Percentiles rank a stretch among this genome's conserved stretches.
Evolutionary conservation across 1,140 invertebrate species (phyloP).

Genomic region (Rhopalosiphum padi): DNA sequence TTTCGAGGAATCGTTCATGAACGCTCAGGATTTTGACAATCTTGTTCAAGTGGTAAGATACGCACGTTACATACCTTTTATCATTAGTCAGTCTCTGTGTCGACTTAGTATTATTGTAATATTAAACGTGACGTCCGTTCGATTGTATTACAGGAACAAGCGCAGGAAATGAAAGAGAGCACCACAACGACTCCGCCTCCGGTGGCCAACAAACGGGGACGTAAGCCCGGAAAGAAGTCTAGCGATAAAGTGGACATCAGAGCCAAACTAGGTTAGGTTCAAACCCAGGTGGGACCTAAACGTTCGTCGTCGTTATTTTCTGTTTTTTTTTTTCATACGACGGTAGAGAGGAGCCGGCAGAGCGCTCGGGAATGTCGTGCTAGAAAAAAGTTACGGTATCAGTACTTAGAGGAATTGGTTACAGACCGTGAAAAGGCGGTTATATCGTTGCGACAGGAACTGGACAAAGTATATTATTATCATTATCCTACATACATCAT

Average conservation of each 20-base stretch:
- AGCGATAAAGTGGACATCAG: conserved; percentile 92
- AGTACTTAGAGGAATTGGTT: conserved; percentile 96
- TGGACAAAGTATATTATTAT: conserved; percentile 79
- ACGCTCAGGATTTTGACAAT: conserved; percentile 59
- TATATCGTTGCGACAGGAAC: conserved; percentile 83
- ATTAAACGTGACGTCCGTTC: neutral
- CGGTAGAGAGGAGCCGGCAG: conserved; percentile 89
- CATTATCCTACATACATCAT: neutral
- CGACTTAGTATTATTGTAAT: neutral
- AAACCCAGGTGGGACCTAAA: neutral
- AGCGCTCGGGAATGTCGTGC: conserved; percentile 96
- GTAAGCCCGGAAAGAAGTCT: conserved; percentile 86
- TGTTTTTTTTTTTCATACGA: neutral
- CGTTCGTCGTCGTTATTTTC: neutral
- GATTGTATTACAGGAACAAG: conserved; percentile 58
- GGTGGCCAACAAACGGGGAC: conserved; percentile 73
- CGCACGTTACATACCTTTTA: neutral
- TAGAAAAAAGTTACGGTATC: conserved; percentile 94
- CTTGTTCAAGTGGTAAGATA: conserved; percentile 55
- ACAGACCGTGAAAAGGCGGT: conserved; percentile 94
- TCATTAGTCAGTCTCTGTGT: neutral
- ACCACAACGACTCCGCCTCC: conserved; percentile 63
- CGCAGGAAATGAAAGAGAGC: conserved; percentile 74
- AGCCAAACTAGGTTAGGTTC: conserved; percentile 81
- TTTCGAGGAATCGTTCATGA: conserved; percentile 60